Evolutionary conservation across 2,797 vertebrate species (phyloP).

Genomic region (Esox masquinongy): DNA sequence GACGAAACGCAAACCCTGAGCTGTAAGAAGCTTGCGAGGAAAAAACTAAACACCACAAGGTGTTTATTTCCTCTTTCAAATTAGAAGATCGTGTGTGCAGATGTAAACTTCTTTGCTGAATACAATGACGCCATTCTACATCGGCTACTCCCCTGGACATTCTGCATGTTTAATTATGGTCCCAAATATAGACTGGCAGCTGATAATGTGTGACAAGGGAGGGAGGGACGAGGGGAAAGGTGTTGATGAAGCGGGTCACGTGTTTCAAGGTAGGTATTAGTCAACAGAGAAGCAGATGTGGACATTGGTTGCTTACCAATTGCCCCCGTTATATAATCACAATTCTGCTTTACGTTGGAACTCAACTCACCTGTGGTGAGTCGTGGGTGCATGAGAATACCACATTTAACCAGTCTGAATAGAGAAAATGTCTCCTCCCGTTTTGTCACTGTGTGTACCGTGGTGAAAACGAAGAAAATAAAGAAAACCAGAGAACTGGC

Average conservation of each 20-base stretch:
- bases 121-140: not conserved
- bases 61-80: not conserved
- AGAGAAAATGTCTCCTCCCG: too few relatives aligned
- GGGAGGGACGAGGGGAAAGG: not conserved
- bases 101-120: not conserved
- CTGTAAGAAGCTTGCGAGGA: not conserved
- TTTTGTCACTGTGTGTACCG: too few relatives aligned
- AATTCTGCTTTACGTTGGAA: too few relatives aligned
- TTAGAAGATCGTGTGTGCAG: not conserved
- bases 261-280: not conserved
- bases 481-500: too few relatives aligned
- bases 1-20: not conserved
- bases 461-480: too few relatives aligned
- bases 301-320: not conserved
- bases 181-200: conserved; percentile 2
- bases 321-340: not conserved
- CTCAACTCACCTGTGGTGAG: too few relatives aligned
- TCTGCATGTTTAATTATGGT: not conserved
- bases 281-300: not conserved
- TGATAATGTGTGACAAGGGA: not conserved
- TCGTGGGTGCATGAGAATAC: too few relatives aligned
- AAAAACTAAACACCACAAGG: not conserved
- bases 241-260: conserved; percentile 1
- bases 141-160: not conserved
- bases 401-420: too few relatives aligned